These are phyloP conservation scores for Sebastes iracundus DNA, from an alignment of 2,797 vertebrate genomes.

Conservation along the genomic window DNA sequence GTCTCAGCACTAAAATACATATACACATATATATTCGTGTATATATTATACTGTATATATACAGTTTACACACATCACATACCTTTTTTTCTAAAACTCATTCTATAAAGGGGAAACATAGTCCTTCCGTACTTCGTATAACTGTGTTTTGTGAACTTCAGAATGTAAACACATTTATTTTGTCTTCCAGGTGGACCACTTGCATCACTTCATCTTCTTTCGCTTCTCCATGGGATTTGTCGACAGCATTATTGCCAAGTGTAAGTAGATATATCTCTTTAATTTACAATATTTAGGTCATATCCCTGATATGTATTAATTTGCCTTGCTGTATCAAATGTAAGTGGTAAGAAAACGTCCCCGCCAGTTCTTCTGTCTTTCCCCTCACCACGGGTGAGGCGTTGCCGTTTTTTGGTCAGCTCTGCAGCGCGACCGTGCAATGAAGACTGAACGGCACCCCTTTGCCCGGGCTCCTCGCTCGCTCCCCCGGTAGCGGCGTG, in stretches of 20 bases:
- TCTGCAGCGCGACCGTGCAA: too few species aligned
- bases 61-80: too few species aligned
- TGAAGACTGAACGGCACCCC: too few species aligned
- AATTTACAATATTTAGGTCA: not conserved
- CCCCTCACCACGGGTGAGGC: too few species aligned
- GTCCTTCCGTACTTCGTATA: not conserved
- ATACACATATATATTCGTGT: too few species aligned
- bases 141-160: not conserved
- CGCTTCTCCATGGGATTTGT: slow-evolving; percentile 99
- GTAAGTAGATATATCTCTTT: slow-evolving; percentile 79
- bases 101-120: not conserved
- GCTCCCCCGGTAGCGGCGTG: too few species aligned
- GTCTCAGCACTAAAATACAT: too few species aligned
- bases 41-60: too few species aligned
- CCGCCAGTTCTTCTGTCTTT: too few species aligned
- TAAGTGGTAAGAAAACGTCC: not conserved
- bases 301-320: not conserved
- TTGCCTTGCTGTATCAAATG: not conserved
- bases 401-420: too few species aligned
- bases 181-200: slow-evolving; percentile 90
- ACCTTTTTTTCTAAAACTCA: not conserved
- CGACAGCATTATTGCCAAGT: slow-evolving; percentile 96
- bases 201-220: slow-evolving; percentile 97
- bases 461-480: too few species aligned
- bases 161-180: not conserved